These are phyloP conservation scores for Poeciliopsis gracilis DNA, from an alignment of 2,797 vertebrate species.

Conservation along the genomic window DNA sequence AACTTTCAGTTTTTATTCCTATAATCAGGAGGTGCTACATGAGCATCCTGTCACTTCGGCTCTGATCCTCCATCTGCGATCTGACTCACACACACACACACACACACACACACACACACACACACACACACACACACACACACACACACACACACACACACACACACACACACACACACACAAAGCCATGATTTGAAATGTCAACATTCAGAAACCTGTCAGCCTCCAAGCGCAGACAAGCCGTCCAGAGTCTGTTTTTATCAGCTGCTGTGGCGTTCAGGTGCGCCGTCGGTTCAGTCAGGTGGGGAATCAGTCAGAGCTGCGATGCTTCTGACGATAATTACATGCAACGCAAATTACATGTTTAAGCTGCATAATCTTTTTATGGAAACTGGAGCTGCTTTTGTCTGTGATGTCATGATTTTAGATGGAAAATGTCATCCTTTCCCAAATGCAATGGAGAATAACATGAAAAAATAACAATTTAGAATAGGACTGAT, in stretches of 20 bases:
- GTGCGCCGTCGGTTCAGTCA: not conserved
- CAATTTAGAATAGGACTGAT: not conserved
- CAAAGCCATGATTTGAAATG: constrained; percentile 42
- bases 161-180: constrained; percentile 59
- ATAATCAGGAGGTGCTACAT: constrained; percentile 79
- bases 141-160: too few species aligned
- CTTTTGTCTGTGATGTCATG: not conserved
- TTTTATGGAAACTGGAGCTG: not conserved
- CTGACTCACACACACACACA: constrained; percentile 65
- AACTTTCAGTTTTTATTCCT: constrained; percentile 66
- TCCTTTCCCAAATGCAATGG: not conserved
- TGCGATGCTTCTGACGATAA: constrained; percentile 24
- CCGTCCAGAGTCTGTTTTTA: constrained; percentile 3
- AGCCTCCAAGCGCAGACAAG: constrained; percentile 11
- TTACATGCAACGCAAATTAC: constrained; percentile 49
- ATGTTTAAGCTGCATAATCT: constrained; percentile 5
- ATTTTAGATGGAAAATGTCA: not conserved
- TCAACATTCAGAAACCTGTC: constrained; percentile 46
- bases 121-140: constrained; percentile 58
- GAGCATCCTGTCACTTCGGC: constrained; percentile 70
- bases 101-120: constrained; percentile 14
- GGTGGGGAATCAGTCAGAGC: constrained; percentile 16
- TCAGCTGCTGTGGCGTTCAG: constrained; percentile 20
- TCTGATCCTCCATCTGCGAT: constrained; percentile 77
- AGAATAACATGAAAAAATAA: not conserved